Percentiles rank a stretch among this genome's conserved stretches.
These are phyloP conservation scores for Oscheius onirici DNA, from an alignment of 2,888 invertebrate species.

Conservation along the genomic window DNA sequence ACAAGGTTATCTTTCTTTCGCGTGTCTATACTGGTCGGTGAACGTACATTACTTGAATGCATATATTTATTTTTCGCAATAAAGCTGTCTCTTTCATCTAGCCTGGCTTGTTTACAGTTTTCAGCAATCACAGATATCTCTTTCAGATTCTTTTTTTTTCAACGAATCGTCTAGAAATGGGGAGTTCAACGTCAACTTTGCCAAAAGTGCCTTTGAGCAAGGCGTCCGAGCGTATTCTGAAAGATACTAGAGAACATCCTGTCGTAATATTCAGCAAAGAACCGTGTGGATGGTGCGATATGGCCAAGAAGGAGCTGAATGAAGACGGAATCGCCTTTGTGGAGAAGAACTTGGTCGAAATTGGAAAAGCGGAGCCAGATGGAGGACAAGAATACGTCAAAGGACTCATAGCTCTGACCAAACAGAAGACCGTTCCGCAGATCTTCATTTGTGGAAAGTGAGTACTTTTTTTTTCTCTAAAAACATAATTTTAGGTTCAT, in stretches of 20 bases:
- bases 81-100: background rate
- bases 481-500: constrained; percentile 40
- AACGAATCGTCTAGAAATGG: constrained; percentile 33
- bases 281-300: constrained; percentile 65
- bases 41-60: constrained; percentile 6
- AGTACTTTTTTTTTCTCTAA: background rate
- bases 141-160: background rate
- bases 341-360: constrained; percentile 54
- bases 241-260: constrained; percentile 47
- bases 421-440: constrained; percentile 64
- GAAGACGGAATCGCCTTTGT: constrained; percentile 57
- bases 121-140: background rate
- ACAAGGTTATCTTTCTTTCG: constrained; percentile 6
- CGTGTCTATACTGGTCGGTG: constrained; percentile 18
- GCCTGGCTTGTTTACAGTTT: background rate
- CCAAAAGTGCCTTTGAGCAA: constrained; percentile 37
- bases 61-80: background rate
- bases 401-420: constrained; percentile 43
- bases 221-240: constrained; percentile 38
- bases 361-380: constrained; percentile 38
- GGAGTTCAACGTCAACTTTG: constrained; percentile 34
- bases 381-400: constrained; percentile 41
- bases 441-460: constrained; percentile 68
- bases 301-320: constrained; percentile 61
- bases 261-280: constrained; percentile 67